Conservation (phyloP, 64 coral and sea anemone genomes). For the Actinia tenebrosa region DNA sequence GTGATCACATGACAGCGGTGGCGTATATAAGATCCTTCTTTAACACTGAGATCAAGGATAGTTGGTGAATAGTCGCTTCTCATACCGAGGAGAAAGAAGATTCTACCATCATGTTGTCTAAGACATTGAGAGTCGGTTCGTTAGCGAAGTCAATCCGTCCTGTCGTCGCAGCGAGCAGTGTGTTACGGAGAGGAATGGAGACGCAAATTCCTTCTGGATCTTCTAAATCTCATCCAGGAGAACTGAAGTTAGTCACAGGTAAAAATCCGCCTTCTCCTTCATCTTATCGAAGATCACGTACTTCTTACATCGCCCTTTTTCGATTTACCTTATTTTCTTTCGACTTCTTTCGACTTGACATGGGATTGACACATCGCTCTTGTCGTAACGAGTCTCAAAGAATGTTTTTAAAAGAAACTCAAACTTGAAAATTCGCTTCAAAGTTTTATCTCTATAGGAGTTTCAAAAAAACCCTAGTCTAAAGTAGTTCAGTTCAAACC, state of each 20-base stretch:
- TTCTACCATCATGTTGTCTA: not conserved
- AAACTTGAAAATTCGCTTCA: no score
- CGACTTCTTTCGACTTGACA: no score
- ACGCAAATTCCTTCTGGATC: not conserved
- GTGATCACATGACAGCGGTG: conserved; percentile 17
- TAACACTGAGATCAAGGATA: not conserved
- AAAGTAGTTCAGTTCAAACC: no score
- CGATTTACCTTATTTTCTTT: not conserved
- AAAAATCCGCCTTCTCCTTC: not conserved
- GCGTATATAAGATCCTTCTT: not conserved
- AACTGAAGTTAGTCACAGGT: not conserved
- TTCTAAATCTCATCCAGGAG: not conserved
- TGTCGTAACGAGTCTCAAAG: no score
- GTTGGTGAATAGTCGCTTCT: not conserved
- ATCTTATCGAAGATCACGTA: not conserved
- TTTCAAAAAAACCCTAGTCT: no score
- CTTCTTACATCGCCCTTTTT: not conserved
- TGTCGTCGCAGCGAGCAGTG: not conserved
- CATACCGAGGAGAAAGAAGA: not conserved
- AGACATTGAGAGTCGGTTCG: not conserved
- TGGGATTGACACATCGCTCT: no score
- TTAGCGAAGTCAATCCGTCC: not conserved
- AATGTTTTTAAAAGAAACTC: no score
- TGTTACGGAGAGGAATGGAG: not conserved
- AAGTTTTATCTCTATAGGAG: no score